Evolutionary conservation across 2,797 vertebrate genomes (phyloP), one percentile per base, ranked within the genome.

Genomic region (Choloepus didactylus): DNA sequence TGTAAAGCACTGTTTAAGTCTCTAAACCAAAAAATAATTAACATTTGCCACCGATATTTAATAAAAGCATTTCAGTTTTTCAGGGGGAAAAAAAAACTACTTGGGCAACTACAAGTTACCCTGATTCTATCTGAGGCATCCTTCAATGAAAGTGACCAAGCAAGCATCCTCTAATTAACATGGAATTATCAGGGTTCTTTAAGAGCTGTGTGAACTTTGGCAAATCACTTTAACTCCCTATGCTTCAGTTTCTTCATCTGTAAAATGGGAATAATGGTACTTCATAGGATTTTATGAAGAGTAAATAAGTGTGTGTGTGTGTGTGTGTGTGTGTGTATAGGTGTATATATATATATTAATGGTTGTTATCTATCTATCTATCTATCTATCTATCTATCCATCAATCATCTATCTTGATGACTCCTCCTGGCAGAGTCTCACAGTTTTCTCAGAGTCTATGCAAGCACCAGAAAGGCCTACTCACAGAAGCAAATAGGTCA

Each of bases 121-220:
- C 44, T 93, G 93, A 89, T 64, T 95, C 51, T 41, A 88, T 41
- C 1, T 70, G 46, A 80, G 62, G 7, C 38, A 88, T 49, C 35
- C 73, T 73, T 86, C 88, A 87, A 14, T 73, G 75, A 91, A 94
- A 94, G 75, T 29, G 76, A 76, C 19, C 88, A 89, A 94, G 87
- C 11, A 84, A 93, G 67, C 94, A 80, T 60, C 89, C 11, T 76
- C 82, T 90, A 14, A 15, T 44, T 67, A 49, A 70, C 25, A 80
- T 2, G 59, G 54, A 16, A 72, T 84, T 91, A 85, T 85, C 19
- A 92, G 29, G 46, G 29, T 25, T 82, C 67, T 73, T 92, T 76
- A 84, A 81, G n/a, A 92, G 23, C 67, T 88, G 59, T 69, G n/a
- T 49, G 18, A 91, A 77, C 38, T 86, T 85, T 60, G 44, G 16